Conservation (phyloP, 1,140 invertebrate species). For the Ceratitis capitata region DNA sequence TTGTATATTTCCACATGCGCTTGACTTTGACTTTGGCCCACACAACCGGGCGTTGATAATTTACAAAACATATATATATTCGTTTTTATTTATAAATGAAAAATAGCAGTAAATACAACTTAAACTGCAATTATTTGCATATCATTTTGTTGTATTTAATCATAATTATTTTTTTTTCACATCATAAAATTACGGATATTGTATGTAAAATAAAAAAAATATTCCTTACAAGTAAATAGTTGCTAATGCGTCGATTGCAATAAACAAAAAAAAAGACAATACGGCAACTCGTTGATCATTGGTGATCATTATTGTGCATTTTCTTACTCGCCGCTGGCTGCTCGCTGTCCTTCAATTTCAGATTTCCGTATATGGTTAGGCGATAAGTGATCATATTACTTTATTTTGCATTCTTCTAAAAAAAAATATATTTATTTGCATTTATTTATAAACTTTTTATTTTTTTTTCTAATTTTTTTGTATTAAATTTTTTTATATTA, state of each 20-base stretch:
- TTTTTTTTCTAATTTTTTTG: neutral
- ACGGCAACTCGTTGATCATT: neutral
- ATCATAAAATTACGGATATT: neutral
- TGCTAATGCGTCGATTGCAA: neutral
- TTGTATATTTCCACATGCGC: neutral
- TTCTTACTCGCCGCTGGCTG: conserved; percentile 1
- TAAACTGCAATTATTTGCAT: conserved; percentile 14
- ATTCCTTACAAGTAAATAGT: neutral
- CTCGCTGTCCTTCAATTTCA: neutral
- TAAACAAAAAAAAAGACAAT: neutral
- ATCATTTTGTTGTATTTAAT: neutral
- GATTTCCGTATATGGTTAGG: conserved; percentile 2
- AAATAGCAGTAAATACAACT: neutral
- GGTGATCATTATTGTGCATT: neutral
- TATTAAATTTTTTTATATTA: neutral
- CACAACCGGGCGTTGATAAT: neutral
- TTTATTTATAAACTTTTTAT: neutral
- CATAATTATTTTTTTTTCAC: neutral
- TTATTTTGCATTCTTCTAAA: neutral
- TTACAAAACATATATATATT: neutral
- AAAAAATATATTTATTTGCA: neutral
- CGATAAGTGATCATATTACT: neutral
- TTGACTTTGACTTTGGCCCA: conserved; percentile 31
- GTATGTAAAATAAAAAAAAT: neutral
- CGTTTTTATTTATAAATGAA: neutral